phyloP scores from a whole-genome alignment of 2,797 vertebrate genomes.

The Picus viridis region DNA sequence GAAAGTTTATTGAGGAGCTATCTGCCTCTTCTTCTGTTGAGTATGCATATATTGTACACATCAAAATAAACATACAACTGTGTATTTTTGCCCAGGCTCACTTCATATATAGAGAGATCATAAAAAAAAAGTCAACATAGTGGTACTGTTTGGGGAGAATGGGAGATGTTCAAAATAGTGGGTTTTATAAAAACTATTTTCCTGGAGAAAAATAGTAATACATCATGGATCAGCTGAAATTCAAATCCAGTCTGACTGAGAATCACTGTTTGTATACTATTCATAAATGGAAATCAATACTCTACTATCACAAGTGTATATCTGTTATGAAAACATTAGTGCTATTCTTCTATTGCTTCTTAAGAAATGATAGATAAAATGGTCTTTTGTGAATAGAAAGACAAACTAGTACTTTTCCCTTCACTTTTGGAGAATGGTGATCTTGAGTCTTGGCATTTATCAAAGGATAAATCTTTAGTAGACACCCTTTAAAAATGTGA shows the following conservation, averaged over 20 bases:
- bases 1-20: not conserved
- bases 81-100: not conserved
- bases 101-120: not conserved
- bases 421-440: not conserved
- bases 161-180: not conserved
- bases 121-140: not conserved
- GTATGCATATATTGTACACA: not conserved
- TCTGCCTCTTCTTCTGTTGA: not conserved
- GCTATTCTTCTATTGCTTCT: not conserved
- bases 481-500: not conserved
- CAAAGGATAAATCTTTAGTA: not conserved
- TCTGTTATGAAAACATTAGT: not conserved
- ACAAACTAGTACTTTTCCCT: not conserved
- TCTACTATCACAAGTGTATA: not conserved
- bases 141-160: not conserved
- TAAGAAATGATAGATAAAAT: not conserved
- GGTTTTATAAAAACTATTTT: not conserved
- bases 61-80: not conserved
- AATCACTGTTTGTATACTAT: not conserved
- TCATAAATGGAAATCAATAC: not conserved
- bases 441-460: not conserved
- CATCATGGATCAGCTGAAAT: not conserved
- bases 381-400: not conserved
- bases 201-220: not conserved
- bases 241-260: not conserved